These are phyloP conservation scores for Sarcophaga caerulescens DNA, from an alignment of 2,888 invertebrate genomes.

Conservation along the genomic window DNA sequence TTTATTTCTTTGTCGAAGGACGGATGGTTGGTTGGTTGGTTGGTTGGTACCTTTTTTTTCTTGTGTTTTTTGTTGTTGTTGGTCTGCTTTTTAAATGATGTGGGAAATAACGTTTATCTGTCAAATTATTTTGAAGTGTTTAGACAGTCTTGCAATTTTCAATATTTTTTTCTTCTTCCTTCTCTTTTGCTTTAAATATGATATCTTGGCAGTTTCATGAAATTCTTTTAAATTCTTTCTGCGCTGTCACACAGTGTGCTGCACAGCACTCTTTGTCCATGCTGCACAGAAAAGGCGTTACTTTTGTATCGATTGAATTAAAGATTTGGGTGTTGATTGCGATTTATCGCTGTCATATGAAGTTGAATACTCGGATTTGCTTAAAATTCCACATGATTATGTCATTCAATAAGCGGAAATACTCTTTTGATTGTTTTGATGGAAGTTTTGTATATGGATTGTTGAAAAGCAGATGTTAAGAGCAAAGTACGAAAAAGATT, in stretches of 20 bases:
- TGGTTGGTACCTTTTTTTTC: constrained; percentile 6
- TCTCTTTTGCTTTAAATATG: constrained; percentile 37
- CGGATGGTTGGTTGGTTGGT: background rate
- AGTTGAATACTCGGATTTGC: constrained; percentile 1
- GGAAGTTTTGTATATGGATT: background rate
- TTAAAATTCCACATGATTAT: constrained; percentile 47
- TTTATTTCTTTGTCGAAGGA: background rate
- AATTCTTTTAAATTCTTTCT: background rate
- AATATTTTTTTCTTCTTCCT: constrained; percentile 24
- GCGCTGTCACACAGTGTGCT: background rate
- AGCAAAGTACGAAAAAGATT: no score
- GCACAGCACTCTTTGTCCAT: no score
- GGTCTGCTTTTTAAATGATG: constrained; percentile 59
- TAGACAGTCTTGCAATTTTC: constrained; percentile 75
- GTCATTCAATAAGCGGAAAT: constrained; percentile 46
- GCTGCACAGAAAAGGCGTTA: constrained; percentile 20
- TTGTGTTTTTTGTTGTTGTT: background rate
- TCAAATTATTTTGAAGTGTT: constrained; percentile 81
- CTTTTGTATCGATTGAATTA: constrained; percentile 53
- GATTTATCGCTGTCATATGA: constrained; percentile 20
- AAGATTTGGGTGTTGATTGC: constrained; percentile 37
- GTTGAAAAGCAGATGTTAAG: no score
- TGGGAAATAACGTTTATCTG: constrained; percentile 78
- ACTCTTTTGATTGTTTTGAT: background rate
- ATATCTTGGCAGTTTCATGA: constrained; percentile 23